Evolutionary conservation across 2,113 vertebrate species (phyloP), one percentile per base, ranked within the genome.

Genomic region (Zapus hudsonius): DNA sequence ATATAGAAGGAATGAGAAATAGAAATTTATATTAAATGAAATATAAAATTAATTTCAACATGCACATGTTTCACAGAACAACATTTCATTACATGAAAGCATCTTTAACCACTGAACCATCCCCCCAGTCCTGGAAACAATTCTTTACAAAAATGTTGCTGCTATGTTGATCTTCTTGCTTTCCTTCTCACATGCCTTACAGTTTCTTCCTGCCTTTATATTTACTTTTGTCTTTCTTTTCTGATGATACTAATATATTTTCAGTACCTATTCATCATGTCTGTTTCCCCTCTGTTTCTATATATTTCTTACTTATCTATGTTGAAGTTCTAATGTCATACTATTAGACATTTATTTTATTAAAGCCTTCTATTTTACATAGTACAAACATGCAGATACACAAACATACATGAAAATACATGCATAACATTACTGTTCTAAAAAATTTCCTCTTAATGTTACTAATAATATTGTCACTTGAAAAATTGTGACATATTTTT

Each of bases 1-100:
- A 33, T 70, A 84, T 2, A 67, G 33, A 96, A 84, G 11, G 40
- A 85, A 20, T 75, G 42, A 67, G 74, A 87, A 86, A 29, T 5
- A 66, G 19, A 83, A 83, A 33, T 79, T 86, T n/a, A 78, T 73
- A 40, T 89, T 75, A 90, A 90, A 36, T 74, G 33, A 87, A 92
- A 87, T 75, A 31, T 44, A 73, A 92, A 79, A 73, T 88, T 67
- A 44, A 86, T 86, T 38, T 19, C 76, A 61, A 40, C 59, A 17
- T 85, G 72, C 20, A 13, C 61, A 42, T 76, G 81, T 93, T 75
- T 83, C 47, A 79, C 63, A 52, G 83, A 88, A 40, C 80, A 44
- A 25, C 27, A 63, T 38, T 44, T 25, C 20, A 55, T 84, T 87
- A 36, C 38, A 52, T 15, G 52, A 3, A 52, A 52, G 52, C 52